Evolutionary conservation across 2,888 invertebrate species (phyloP), one percentile per base, ranked within the genome.

Genomic region (Pyrochroa serraticornis): DNA sequence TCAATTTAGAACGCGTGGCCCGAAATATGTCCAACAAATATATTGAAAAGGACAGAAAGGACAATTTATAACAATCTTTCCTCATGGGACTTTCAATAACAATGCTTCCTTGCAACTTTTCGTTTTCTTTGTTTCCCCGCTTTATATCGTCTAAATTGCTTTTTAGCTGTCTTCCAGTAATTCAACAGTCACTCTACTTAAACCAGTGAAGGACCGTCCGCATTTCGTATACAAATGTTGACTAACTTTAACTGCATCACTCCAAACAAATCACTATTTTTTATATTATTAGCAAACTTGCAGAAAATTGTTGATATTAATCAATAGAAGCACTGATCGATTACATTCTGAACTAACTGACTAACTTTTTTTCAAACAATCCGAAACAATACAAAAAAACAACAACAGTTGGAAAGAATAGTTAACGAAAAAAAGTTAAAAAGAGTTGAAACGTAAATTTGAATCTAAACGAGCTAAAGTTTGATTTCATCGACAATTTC

Each of bases 11-110:
- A 70, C 66, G 67, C 71, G 71, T 70, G 71, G 66, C 70, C 71
- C 67, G 70, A 68, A 68, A 68, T 68, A 68, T 68, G 67, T 68
- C 68, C 66, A 66, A 68, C 67, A 68, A 65, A 68, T 66, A 66
- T 68, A 71, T 71, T 71, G 70, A 70, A 71, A 71, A 67, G 69
- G 69, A 68, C 70, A 64, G 66, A 70, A 66, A 71, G 68, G 70
- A 71, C 71, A 71, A 71, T 71, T 71, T 71, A 71, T 71, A 71
- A 71, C 71, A 71, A 71, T 71, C 69, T 68, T 62, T 55, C 50
- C 70, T 66, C 70, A 59, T 64, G 71, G 66, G 70, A 71, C 70
- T 65, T 69, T 68, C 71, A 70, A 71, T 70, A 71, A 72, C 70
- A 71, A 72, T 70, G 71, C 69, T 66, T 66, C 59, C 67, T 70